Conservation (phyloP, 2,888 invertebrate genomes). For the Drosophila robusta region DNA sequence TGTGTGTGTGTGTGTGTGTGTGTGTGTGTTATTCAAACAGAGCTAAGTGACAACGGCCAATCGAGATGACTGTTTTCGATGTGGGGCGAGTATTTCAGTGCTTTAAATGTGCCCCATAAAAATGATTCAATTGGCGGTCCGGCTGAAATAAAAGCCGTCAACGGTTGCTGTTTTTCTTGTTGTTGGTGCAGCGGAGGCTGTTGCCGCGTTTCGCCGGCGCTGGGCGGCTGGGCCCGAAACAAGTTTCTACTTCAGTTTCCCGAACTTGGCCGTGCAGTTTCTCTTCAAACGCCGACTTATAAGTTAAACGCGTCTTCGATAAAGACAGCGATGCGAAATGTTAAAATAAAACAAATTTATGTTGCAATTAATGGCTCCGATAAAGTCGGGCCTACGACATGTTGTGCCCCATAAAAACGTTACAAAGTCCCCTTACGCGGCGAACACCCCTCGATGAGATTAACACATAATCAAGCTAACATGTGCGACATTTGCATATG, state of each 20-base stretch:
- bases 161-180: slow-evolving; percentile 34
- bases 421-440: slow-evolving; percentile 14
- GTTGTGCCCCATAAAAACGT: slow-evolving; percentile 61
- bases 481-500: slow-evolving; percentile 74
- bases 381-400: slow-evolving; percentile 73
- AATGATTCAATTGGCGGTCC: slow-evolving; percentile 79
- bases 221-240: slow-evolving; percentile 48
- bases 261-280: slow-evolving; percentile 35
- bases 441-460: slow-evolving; percentile 49
- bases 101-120: slow-evolving; percentile 71
- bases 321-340: slow-evolving; percentile 73
- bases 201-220: slow-evolving; percentile 21
- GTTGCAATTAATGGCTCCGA: slow-evolving; percentile 78
- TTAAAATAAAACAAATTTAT: slow-evolving; percentile 81
- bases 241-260: slow-evolving; percentile 51
- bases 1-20: slow-evolving; percentile 2
- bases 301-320: slow-evolving; percentile 75
- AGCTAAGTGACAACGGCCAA: slow-evolving; percentile 57
- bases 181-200: slow-evolving; percentile 2
- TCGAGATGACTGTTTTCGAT: slow-evolving; percentile 67
- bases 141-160: slow-evolving; percentile 70
- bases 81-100: slow-evolving; percentile 71
- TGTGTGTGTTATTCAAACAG: slow-evolving; percentile 11
- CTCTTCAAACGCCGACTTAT: slow-evolving; percentile 73
- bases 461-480: slow-evolving; percentile 82